These are phyloP conservation scores for Glyptemys insculpta DNA, from an alignment of 2,797 vertebrate species.

Conservation along the genomic window DNA sequence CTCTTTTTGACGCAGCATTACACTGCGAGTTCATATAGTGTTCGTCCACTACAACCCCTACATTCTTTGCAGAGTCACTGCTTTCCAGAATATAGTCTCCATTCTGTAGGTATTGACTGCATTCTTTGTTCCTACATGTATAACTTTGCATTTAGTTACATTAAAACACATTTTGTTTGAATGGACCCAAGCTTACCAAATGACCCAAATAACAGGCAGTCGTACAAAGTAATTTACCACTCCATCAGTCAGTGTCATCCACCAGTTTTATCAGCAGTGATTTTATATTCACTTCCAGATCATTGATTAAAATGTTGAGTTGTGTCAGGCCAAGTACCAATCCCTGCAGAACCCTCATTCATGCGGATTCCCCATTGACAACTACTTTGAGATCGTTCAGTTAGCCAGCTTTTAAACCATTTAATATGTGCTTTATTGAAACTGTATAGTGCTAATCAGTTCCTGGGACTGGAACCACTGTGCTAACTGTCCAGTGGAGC, in stretches of 20 bases:
- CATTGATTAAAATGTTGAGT: background rate
- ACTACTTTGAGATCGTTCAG: background rate
- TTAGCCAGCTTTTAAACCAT: background rate
- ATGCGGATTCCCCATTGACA: background rate
- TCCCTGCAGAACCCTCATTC: background rate
- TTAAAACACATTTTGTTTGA: background rate
- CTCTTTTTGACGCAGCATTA: background rate
- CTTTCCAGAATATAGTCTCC: background rate
- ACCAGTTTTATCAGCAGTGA: background rate
- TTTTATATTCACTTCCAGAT: background rate
- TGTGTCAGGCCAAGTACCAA: background rate
- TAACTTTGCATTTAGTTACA: background rate
- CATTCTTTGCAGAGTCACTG: background rate
- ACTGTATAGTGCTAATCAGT: background rate
- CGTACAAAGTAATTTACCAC: background rate
- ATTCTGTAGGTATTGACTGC: background rate
- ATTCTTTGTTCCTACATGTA: background rate
- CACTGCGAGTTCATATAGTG: background rate
- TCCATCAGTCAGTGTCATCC: background rate
- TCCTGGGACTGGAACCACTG: background rate
- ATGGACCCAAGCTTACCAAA: background rate
- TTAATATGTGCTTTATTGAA: background rate
- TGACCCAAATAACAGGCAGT: background rate
- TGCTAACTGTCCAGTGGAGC: background rate
- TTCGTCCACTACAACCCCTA: background rate